Base-by-base conservation (phyloP, 2,888 invertebrate species). In the Eupeodes latifasciatus region DNA sequence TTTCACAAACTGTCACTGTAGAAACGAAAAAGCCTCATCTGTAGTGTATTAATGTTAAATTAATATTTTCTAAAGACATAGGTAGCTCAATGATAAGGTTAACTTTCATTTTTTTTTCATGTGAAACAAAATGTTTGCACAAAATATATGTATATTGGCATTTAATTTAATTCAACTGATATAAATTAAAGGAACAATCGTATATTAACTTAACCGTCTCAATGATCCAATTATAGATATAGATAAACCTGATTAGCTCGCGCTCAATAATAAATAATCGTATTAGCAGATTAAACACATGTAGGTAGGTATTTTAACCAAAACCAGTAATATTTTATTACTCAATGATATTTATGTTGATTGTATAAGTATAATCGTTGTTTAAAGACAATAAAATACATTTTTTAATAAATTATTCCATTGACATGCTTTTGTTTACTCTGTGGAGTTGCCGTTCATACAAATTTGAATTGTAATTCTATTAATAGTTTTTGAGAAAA, bases 371-470 rank as follows among this genome's bases (percentile, higher is more conserved):
- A 34, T 53, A 49, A 14, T 34, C 34, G 27, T 44, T 57, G 57
- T 55, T 57, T 47, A 72, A 72, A 57, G 57, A 72, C 57, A 72
- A 57, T 72, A 72, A 72, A 72, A 47, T 14, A 44, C 16, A 14
- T 4, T 44, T 57, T 57, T 57, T 44, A 72, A 57, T 44, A 71
- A 55, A 57, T 57, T 57, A 55, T 10, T 57, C 40, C 40, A 40
- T 9, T 9, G 40, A n/a, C n/a, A 16, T 9, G 10, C 4, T 40
- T 12, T 6, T 40, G 40, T 44, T 62, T 1, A 62, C 16, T 62
- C 27, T 1, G 0, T 1, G 11, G 14, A 11, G 49, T 66, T 66
- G 27, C 66, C 27, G 6, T 27, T 66, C 47, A 14, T 5, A 44
- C 5, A 44, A 44, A 1, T 10, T 62, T 27, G 0, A 11, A 57